phyloP scores from a whole-genome alignment of 2,113 vertebrate genomes.

The Zosterops japonicus region DNA sequence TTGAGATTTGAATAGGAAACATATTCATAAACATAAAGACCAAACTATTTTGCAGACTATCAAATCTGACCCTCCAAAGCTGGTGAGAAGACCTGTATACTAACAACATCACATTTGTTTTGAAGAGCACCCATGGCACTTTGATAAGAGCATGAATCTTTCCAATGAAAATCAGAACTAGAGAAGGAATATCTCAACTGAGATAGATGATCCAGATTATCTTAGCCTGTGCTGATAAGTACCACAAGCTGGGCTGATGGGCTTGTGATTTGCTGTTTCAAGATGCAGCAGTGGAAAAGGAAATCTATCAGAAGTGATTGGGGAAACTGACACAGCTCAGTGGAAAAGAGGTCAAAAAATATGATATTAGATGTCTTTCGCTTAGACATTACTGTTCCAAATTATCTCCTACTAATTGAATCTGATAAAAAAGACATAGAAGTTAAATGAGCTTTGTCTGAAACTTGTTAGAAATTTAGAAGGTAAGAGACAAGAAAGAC shows the following conservation, averaged over 20 bases:
- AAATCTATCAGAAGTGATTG: background rate
- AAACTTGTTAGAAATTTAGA: background rate
- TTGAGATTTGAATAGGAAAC: background rate
- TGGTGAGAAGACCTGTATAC: background rate
- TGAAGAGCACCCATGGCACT: background rate
- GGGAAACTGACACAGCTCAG: background rate
- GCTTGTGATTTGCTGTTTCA: background rate
- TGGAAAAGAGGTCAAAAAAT: background rate
- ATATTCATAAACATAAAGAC: background rate
- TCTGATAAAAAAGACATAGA: background rate
- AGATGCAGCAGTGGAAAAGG: background rate
- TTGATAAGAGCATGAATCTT: background rate
- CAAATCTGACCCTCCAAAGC: background rate
- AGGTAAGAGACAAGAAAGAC: background rate
- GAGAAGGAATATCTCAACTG: background rate
- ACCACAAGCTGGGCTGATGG: background rate
- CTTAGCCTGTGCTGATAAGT: background rate
- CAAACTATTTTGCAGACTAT: background rate
- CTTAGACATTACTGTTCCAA: background rate
- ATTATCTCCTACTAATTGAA: background rate
- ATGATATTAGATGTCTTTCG: background rate
- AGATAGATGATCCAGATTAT: background rate
- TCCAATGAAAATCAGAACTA: slow-evolving; percentile 34
- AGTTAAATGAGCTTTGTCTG: background rate
- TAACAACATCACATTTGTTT: background rate